Conservation (phyloP, 2,888 invertebrate genomes). For the Xanthorhoe spadicearia region DNA sequence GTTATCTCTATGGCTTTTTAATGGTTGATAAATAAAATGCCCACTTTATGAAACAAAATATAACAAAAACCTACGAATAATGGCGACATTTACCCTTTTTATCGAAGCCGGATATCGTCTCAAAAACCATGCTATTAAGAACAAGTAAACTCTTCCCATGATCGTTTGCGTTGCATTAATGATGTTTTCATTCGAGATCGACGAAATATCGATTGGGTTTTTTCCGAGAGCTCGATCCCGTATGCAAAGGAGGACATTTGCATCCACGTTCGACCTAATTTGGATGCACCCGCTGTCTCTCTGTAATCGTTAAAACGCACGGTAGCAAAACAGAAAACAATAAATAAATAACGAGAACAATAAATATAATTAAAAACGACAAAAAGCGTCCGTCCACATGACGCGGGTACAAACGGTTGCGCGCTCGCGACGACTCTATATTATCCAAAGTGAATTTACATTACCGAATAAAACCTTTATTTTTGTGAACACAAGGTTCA, state of each 20-base stretch:
- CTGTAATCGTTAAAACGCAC: conserved; percentile 79
- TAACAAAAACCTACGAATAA: background rate
- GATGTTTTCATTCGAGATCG: conserved; percentile 71
- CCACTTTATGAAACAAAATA: conserved; percentile 3
- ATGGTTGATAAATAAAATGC: conserved; percentile 41
- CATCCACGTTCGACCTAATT: conserved; percentile 76
- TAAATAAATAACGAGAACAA: conserved; percentile 83
- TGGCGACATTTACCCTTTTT: background rate
- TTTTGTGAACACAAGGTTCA: conserved; percentile 49
- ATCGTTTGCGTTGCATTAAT: conserved; percentile 73
- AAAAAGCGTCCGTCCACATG: conserved; percentile 80
- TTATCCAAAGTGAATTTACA: conserved; percentile 63
- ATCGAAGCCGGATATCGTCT: conserved; percentile 47
- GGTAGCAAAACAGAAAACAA: conserved; percentile 79
- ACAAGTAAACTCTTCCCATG: conserved; percentile 56
- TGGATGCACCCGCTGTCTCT: conserved; percentile 77
- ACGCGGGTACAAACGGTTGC: conserved; percentile 76
- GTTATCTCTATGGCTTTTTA: conserved; percentile 51
- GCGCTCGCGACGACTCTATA: conserved; percentile 77
- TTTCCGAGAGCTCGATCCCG: conserved; percentile 58
- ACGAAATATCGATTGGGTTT: conserved; percentile 58
- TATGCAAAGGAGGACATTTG: conserved; percentile 78
- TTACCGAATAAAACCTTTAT: conserved; percentile 52
- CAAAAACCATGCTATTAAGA: conserved; percentile 40
- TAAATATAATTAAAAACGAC: conserved; percentile 83